A percentile compares a stretch with the other conserved stretches of the same genome.
Evolutionary conservation across 1,140 invertebrate species (phyloP).

Genomic region (Listronotus oregonensis): DNA sequence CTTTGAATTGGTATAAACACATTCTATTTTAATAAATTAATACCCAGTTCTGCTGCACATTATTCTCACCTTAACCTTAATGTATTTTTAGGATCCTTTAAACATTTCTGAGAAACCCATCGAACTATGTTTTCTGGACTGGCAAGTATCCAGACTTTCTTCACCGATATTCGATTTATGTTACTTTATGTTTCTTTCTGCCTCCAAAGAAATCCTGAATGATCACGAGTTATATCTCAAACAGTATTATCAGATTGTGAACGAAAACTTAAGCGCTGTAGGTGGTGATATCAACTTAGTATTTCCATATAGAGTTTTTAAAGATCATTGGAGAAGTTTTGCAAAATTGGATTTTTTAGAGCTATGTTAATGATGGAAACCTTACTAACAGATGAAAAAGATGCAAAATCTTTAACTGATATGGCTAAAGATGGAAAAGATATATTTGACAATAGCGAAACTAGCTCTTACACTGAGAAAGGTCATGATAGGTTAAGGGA

Average conservation of each 20-base stretch:
- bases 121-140: conserved; percentile 1
- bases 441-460: not conserved
- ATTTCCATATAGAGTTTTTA: conserved; percentile 13
- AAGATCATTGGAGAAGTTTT: conserved; percentile 7
- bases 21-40: too few species aligned
- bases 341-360: not conserved
- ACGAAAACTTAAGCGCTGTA: conserved; percentile 2
- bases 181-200: conserved; percentile 17
- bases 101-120: not conserved
- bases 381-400: conserved; percentile 8
- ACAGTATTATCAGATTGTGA: not conserved
- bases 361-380: not conserved
- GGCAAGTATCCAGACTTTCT: not conserved
- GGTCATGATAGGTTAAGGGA: not conserved
- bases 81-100: not conserved
- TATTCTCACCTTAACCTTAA: too few species aligned
- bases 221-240: conserved; percentile 1
- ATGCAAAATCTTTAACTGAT: conserved; percentile 3
- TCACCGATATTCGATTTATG: conserved; percentile 5
- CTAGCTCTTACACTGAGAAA: not conserved
- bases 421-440: not conserved
- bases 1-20: too few species aligned
- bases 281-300: not conserved
- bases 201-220: conserved; percentile 7
- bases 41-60: too few species aligned